These are phyloP conservation scores for Atta colombica DNA, from an alignment of 1,140 invertebrate genomes.

Conservation along the genomic window DNA sequence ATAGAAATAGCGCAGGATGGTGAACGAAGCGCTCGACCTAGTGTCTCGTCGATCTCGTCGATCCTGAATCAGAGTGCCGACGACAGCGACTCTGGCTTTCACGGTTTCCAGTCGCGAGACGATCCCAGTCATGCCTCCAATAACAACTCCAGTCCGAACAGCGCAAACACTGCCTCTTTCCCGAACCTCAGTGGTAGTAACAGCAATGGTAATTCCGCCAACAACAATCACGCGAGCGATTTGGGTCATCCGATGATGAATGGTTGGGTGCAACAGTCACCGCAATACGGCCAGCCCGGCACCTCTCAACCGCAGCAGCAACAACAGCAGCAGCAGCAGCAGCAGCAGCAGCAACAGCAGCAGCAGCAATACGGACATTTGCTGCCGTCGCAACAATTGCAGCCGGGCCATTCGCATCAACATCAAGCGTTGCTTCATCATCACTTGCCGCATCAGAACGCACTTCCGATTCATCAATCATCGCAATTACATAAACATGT, in stretches of 20 bases:
- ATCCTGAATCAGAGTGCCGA: slow-evolving; percentile 87
- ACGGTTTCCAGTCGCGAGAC: slow-evolving; percentile 86
- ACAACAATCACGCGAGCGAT: slow-evolving; percentile 66
- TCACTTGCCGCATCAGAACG: slow-evolving; percentile 56
- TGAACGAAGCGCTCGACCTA: slow-evolving; percentile 83
- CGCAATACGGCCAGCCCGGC: slow-evolving; percentile 76
- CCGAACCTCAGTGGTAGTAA: slow-evolving; percentile 80
- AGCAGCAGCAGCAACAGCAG: slow-evolving; percentile 75
- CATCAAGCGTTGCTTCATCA: slow-evolving; percentile 73
- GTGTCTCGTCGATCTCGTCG: slow-evolving; percentile 85
- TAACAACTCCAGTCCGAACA: slow-evolving; percentile 83
- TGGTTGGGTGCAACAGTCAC: slow-evolving; percentile 81
- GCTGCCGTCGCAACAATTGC: slow-evolving; percentile 63
- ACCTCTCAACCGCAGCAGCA: slow-evolving; percentile 75
- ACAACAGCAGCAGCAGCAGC: slow-evolving; percentile 68
- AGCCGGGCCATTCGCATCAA: slow-evolving; percentile 68
- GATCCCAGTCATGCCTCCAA: slow-evolving; percentile 82
- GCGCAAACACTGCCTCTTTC: slow-evolving; percentile 82
- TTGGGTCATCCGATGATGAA: slow-evolving; percentile 78
- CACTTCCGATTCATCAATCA: slow-evolving; percentile 60
- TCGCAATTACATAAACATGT: slow-evolving; percentile 53
- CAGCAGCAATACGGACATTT: slow-evolving; percentile 68
- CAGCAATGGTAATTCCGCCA: slow-evolving; percentile 78
- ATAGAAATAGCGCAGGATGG: slow-evolving; percentile 78
- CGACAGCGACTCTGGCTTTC: slow-evolving; percentile 88